Conservation (phyloP, 2,113 vertebrate genomes). For the Larimichthys polyactis region DNA sequence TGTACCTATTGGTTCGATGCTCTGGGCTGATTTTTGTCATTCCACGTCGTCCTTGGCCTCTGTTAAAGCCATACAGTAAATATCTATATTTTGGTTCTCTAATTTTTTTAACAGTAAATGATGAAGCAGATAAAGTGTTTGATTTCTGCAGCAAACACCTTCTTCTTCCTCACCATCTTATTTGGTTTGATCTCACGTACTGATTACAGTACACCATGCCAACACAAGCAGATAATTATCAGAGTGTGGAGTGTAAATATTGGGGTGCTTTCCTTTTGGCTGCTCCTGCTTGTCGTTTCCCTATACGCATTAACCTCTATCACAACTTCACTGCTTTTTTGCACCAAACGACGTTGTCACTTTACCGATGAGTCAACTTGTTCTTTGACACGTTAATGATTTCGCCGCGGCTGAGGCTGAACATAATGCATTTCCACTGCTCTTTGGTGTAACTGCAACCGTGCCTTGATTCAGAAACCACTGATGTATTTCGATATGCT, state of each 20-base stretch:
- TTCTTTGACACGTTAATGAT: conserved; percentile 40
- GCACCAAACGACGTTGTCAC: conserved; percentile 24
- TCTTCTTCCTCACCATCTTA: neutral
- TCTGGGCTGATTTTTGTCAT: conserved; percentile 2
- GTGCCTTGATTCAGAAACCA: conserved; percentile 31
- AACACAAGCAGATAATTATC: conserved; percentile 59
- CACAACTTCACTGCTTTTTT: conserved; percentile 9
- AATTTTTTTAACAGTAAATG: neutral
- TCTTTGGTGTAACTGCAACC: conserved; percentile 22
- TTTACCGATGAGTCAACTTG: conserved; percentile 32
- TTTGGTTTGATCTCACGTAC: conserved; percentile 31
- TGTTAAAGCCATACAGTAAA: neutral
- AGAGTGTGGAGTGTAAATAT: conserved; percentile 29
- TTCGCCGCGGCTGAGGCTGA: conserved; percentile 18
- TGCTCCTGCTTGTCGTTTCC: neutral
- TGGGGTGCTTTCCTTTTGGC: conserved; percentile 3
- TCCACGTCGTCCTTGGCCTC: conserved; percentile 24
- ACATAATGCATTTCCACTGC: conserved; percentile 4
- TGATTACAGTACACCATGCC: conserved; percentile 47
- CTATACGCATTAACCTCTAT: conserved; percentile 36
- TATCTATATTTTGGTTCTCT: neutral
- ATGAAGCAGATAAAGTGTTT: neutral
- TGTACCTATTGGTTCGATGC: conserved; percentile 27
- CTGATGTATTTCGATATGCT: conserved; percentile 27
- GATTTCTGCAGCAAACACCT: neutral